Base-by-base conservation (phyloP, 1,140 invertebrate genomes). In the Tachypleus tridentatus region DNA sequence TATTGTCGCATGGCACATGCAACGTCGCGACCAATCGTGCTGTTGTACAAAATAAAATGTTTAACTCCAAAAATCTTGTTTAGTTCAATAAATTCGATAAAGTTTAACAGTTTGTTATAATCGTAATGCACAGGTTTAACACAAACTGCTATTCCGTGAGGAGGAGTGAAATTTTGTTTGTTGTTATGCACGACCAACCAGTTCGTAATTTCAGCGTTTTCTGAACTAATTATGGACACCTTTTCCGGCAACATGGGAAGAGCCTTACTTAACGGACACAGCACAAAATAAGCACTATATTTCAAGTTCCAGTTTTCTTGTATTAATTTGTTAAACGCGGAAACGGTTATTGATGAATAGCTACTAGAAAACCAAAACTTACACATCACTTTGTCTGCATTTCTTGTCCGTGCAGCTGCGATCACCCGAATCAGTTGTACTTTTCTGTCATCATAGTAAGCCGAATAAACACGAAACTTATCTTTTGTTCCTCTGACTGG, bases 301-400 rank as follows among this genome's bases (percentile, higher is more conserved):
- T 91, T 91, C 4, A 94, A 77, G 75, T 93, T 94, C 91, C 91
- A 96, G 76, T 94, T 93, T 76, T 96, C 92, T 49, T 90, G 80
- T 51, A 95, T 94, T 0, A 88, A 82, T 83, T 87, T 75, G 51
- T 80, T 75, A 48, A 71, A 72, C 49, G 72, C 78, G 54, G 67
- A 68, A 29, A 76, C 73, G 5, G 72, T 71, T 11, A 70, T 72
- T 57, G 65, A 70, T 52, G 50, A 62, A 68, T 66, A 63, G 62
- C 56, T 65, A 66, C 69, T 57, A 7, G 59, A 75, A 71, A 90
- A 88, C 86, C 89, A 92, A 58, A 93, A 80, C n/a, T 88, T 81
- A 72, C 91, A 94, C 3, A 72, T 57, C 3, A 94, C 89, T n/a
- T 83, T 79, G 69, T 93, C 90, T 0, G 87, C 84, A 9, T 85